These are phyloP conservation scores for Rhabdophis nuchalis DNA, from an alignment of 2,797 vertebrate species.

Conservation along the genomic window DNA sequence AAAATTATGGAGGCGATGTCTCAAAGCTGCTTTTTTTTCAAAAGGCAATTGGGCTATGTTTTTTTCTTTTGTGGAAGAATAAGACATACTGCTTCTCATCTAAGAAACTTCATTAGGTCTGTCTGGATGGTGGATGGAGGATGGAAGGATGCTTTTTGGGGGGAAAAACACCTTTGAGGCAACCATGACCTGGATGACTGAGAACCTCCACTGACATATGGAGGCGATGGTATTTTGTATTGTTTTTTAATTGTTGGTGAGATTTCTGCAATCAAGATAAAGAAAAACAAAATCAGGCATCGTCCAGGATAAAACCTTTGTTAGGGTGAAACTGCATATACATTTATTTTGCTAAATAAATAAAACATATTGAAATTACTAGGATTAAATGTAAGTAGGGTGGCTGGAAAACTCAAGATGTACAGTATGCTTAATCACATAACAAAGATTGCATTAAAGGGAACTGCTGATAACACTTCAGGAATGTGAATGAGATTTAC, in stretches of 20 bases:
- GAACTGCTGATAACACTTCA: background rate
- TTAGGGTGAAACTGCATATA: background rate
- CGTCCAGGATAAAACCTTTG: background rate
- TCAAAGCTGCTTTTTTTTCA: background rate
- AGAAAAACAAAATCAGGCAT: background rate
- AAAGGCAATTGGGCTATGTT: background rate
- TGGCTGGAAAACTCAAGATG: background rate
- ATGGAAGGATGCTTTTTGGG: background rate
- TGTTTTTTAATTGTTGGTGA: background rate
- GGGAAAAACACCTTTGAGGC: background rate
- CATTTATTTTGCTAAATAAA: background rate
- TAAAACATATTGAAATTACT: background rate
- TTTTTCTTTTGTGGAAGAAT: background rate
- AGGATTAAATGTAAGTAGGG: background rate
- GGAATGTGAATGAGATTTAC: slow-evolving; percentile 30
- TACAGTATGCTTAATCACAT: background rate
- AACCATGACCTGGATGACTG: background rate
- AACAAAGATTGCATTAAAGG: background rate
- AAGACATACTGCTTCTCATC: background rate
- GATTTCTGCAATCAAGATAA: background rate
- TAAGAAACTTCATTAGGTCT: background rate
- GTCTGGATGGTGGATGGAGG: background rate
- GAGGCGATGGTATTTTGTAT: background rate
- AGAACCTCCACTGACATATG: background rate
- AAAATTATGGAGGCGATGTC: background rate